Evolutionary conservation across 2,888 invertebrate species (phyloP).

Genomic region (Globia sparganii): DNA sequence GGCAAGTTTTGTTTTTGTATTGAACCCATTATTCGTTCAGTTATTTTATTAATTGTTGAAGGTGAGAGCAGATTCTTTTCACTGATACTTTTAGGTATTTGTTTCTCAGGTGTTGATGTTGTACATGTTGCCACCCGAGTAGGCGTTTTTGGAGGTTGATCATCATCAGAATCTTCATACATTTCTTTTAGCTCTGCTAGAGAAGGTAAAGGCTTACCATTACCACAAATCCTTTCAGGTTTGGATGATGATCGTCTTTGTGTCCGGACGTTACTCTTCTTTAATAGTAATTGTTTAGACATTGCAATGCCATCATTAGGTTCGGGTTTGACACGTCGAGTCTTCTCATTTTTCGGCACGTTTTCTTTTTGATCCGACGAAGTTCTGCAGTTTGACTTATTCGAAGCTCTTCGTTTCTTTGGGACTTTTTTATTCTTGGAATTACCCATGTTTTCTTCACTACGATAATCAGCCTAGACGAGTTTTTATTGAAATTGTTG

Average conservation of each 20-base stretch:
- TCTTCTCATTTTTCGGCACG: conserved; percentile 42
- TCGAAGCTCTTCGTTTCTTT: conserved; percentile 25
- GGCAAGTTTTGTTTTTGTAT: conserved; percentile 35
- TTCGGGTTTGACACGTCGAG: conserved; percentile 11
- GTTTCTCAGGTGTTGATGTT: conserved; percentile 27
- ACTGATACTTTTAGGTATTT: not conserved
- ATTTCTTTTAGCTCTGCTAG: conserved; percentile 72
- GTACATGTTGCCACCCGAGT: not conserved
- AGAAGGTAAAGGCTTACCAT: conserved; percentile 73
- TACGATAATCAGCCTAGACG: not conserved
- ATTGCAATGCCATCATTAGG: conserved; percentile 47
- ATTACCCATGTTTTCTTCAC: conserved; percentile 47
- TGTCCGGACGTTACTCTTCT: conserved; percentile 29
- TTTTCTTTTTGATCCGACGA: conserved; percentile 61
- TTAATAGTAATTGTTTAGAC: conserved; percentile 57
- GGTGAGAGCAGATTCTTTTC: conserved; percentile 40
- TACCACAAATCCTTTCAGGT: conserved; percentile 61
- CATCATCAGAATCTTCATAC: conserved; percentile 70
- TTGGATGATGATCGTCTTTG: conserved; percentile 7
- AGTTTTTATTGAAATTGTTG: not conserved
- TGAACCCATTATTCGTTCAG: conserved; percentile 39
- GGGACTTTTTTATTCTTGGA: conserved; percentile 33
- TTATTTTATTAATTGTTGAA: conserved; percentile 40
- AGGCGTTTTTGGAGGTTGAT: conserved; percentile 7
- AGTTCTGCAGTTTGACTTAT: conserved; percentile 2